These are phyloP conservation scores for Dicyrtoma fusca DNA, from an alignment of 2,888 invertebrate genomes.

Conservation along the genomic window DNA sequence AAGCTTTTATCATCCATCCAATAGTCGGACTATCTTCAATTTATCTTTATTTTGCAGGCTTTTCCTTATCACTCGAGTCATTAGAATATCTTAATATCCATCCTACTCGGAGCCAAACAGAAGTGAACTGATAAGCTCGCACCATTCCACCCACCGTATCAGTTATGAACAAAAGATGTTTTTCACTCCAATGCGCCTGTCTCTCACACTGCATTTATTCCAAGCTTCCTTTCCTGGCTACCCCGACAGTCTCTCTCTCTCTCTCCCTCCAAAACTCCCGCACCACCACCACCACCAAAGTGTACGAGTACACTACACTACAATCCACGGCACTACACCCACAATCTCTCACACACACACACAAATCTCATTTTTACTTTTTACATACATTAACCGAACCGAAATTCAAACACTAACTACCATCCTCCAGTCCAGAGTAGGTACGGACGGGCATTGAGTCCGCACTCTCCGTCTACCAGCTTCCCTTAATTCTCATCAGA, in stretches of 20 bases:
- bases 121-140: constrained; percentile 55
- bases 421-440: neutral
- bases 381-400: neutral
- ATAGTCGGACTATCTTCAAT: constrained; percentile 56
- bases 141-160: constrained; percentile 49
- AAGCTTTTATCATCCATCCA: constrained; percentile 57
- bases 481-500: too few species aligned
- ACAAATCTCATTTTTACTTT: neutral
- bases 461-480: too few species aligned
- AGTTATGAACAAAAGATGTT: constrained; percentile 53
- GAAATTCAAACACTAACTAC: neutral
- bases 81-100: constrained; percentile 60
- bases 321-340: neutral
- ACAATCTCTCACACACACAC: neutral
- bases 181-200: constrained; percentile 49
- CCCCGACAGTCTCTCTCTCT: too few species aligned
- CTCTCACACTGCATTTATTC: constrained; percentile 38
- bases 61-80: constrained; percentile 58
- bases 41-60: constrained; percentile 57
- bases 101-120: constrained; percentile 57
- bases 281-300: too few species aligned
- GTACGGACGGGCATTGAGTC: too few species aligned
- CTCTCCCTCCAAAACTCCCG: too few species aligned
- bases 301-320: too few species aligned
- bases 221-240: constrained; percentile 4